Base-by-base conservation (phyloP, 2,797 vertebrate species). In the Melanitta fusca region DNA sequence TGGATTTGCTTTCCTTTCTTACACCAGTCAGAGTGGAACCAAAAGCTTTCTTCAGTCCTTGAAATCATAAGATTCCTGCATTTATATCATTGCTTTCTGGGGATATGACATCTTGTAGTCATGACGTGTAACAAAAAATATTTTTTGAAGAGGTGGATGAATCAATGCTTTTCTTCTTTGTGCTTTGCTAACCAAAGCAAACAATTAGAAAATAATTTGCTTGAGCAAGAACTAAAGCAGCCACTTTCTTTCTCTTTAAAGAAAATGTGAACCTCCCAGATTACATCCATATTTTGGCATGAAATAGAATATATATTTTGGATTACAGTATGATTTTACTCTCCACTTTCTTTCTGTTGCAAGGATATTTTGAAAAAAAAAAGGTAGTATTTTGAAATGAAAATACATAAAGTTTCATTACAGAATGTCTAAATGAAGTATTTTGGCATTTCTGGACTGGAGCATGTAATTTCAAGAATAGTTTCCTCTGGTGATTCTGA, bases 241-340 rank as follows among this genome's bases (percentile, higher is more conserved):
- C 83, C 54, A 39, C 41, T 86, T 96, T 88, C 74, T 82, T 39
- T 39, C 51, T 87, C 78, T 80, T 88, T 66, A 74, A 95, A 51
- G 83, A 84, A 82, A 75, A 88, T 36, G 53, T 3, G 19, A 91
- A 80, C 83, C 66, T 94, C 83, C 71, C 88, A 95, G 51, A 95
- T 95, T 84, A 79, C 58, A 84, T 91, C 74, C 80, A 57, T 91
- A 93, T 89, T 90, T 95, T 96, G 85, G 83, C 66, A 86, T 39
- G 73, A 91, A 73, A n/a, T 34, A 6, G 14, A 90, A 93, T 77
- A 94, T 93, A 34, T 85, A 95, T 84, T 91, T 95, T 95, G 83
- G 83, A 94, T 80, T 89, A 69, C 69, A 66, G 34, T 72, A 84
- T 88, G 70, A 49, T 7, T 93, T 91, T 86, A 54, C 6, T 18